Conservation (phyloP, 2,888 invertebrate genomes). For the Melanophora roralis region DNA sequence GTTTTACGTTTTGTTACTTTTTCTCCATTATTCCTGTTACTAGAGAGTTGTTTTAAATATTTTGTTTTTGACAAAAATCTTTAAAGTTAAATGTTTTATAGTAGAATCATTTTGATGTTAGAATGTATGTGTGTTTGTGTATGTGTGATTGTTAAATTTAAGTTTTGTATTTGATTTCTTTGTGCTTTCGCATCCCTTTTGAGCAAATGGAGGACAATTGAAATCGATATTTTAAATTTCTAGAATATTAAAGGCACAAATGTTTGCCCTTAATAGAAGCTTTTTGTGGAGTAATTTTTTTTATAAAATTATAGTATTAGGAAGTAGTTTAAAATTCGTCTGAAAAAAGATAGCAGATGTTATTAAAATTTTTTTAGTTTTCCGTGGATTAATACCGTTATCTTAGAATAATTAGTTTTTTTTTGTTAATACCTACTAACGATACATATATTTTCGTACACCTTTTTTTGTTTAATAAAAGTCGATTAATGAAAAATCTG, state of each 20-base stretch:
- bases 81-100: constrained; percentile 55
- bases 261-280: background rate
- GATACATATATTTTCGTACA: too few species aligned
- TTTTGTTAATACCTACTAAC: too few species aligned
- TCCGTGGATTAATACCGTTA: too few species aligned
- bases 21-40: constrained; percentile 14
- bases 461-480: too few species aligned
- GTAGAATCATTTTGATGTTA: constrained; percentile 12
- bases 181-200: constrained; percentile 32
- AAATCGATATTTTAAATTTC: constrained; percentile 61
- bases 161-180: constrained; percentile 32
- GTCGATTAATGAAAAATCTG: too few species aligned
- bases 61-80: constrained; percentile 57
- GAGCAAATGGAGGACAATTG: constrained; percentile 49
- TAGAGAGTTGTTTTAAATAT: constrained; percentile 30
- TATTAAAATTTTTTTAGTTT: too few species aligned
- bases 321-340: too few species aligned
- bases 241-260: constrained; percentile 32
- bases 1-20: background rate
- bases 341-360: too few species aligned
- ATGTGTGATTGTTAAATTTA: constrained; percentile 9
- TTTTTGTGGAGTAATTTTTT: too few species aligned
- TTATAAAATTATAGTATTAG: too few species aligned
- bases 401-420: too few species aligned
- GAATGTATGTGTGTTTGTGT: background rate